Evolutionary conservation across 2,888 invertebrate species (phyloP), one percentile per base, ranked within the genome.

Genomic region (Margaritifera margaritifera): DNA sequence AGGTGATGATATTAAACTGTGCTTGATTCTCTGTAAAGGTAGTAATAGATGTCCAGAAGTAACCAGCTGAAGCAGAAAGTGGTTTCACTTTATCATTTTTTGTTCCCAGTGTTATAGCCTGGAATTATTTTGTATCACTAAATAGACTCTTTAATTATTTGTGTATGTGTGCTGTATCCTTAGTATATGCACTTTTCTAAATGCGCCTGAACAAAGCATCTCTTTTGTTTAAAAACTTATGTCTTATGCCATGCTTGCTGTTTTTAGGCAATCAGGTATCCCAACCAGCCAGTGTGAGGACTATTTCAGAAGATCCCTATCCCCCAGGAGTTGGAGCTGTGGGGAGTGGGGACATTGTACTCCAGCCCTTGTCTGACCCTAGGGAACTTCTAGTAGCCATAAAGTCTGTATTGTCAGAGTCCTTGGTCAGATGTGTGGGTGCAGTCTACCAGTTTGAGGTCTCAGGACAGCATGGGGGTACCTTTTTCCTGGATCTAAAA

Each of bases 401-500:
- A 4, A 70, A 71, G 57, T 73, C 79, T 6, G 77, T 84, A 20
- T 69, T 88, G 6, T 80, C 64, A 42, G 82, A 84, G 52, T 66
- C 73, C 8, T 72, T 88, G 56, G 87, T 89, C 27, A 77, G 75
- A 54, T 83, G 83, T 65, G 82, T 88, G 22, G 81, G 80, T 11
- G 79, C 82, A 27, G 78, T 86, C 6, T 89, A 86, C 71, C 79
- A 86, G 78, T 87, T 88, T 69, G 78, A 86, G 62, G 76, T 87
- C 27, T 72, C 78, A 57, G 86, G 87, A 22, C 68, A 71, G 5
- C 79, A 74, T 31, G 84, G 84, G 11, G 86, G 86, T 42, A 69
- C 80, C 4, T 89, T 85, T 73, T 88, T 77, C 73, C 72, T 89
- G 66, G 87, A 89, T 75, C 77, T 88, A 50, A 87, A 87, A 75